These are phyloP conservation scores for Balaeniceps rex DNA, from an alignment of 2,113 vertebrate species.

Conservation along the genomic window DNA sequence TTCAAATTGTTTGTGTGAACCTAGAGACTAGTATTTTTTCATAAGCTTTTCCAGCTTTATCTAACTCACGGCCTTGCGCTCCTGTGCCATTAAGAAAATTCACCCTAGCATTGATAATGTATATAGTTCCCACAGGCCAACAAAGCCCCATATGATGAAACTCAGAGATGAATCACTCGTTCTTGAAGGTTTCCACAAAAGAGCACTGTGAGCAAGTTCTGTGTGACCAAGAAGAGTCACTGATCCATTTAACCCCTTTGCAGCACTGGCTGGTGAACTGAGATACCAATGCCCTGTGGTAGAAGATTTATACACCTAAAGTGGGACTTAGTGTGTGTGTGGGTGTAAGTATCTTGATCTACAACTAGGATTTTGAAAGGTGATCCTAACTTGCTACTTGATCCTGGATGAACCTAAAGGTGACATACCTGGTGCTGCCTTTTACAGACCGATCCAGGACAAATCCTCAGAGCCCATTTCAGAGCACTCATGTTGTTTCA, in stretches of 20 bases:
- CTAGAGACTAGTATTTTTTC: not conserved
- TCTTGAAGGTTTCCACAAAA: not conserved
- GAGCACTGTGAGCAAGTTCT: not conserved
- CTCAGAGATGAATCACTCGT: not conserved
- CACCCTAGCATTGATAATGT: not conserved
- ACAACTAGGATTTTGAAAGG: not conserved
- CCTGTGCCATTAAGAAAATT: slow-evolving; percentile 8
- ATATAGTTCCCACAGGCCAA: not conserved
- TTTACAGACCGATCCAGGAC: not conserved
- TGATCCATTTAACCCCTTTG: not conserved
- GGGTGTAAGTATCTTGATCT: not conserved
- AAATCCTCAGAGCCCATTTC: not conserved
- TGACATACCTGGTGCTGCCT: not conserved
- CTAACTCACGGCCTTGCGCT: not conserved
- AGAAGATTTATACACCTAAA: not conserved
- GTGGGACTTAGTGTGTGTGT: not conserved
- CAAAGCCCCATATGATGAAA: not conserved
- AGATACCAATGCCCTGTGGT: not conserved
- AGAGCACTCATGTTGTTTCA: not conserved
- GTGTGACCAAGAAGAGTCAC: not conserved
- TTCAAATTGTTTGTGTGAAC: slow-evolving; percentile 15
- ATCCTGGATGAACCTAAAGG: not conserved
- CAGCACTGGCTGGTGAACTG: not conserved
- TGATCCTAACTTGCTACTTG: not conserved
- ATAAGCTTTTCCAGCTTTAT: not conserved